Evolutionary conservation across 2,888 invertebrate genomes (phyloP).

Genomic region (Eupithecia tripunctaria): DNA sequence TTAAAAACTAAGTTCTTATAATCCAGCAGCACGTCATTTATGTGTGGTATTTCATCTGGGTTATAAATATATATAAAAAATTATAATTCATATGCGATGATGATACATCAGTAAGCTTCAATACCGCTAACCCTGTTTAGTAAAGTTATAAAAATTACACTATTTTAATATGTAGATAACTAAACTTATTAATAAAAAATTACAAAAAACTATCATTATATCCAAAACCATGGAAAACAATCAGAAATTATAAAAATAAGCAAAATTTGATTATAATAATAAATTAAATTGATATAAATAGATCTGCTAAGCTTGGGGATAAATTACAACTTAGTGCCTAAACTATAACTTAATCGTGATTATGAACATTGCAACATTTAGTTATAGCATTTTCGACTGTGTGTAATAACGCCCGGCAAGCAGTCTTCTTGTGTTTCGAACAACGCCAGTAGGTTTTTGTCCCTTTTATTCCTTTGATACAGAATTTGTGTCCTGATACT

Average conservation of each 20-base stretch:
- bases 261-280: background rate
- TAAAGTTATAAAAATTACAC: background rate
- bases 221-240: background rate
- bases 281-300: background rate
- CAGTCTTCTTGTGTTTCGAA: conserved; percentile 40
- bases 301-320: too few relatives aligned
- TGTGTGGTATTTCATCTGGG: background rate
- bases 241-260: background rate
- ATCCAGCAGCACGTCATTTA: background rate
- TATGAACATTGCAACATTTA: conserved; percentile 34
- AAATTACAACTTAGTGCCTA: background rate
- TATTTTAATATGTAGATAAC: background rate
- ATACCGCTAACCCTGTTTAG: background rate
- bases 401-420: conserved; percentile 44
- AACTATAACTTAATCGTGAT: conserved; percentile 20
- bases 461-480: conserved; percentile 47
- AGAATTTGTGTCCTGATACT: conserved; percentile 52
- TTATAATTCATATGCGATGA: too few relatives aligned
- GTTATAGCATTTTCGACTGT: conserved; percentile 35
- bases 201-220: background rate
- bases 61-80: background rate
- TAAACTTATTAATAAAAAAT: background rate
- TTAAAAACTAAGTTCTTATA: background rate
- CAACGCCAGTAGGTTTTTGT: conserved; percentile 54
- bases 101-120: background rate